Conservation (phyloP, 2,888 invertebrate species). For the Diabrotica balteata region DNA sequence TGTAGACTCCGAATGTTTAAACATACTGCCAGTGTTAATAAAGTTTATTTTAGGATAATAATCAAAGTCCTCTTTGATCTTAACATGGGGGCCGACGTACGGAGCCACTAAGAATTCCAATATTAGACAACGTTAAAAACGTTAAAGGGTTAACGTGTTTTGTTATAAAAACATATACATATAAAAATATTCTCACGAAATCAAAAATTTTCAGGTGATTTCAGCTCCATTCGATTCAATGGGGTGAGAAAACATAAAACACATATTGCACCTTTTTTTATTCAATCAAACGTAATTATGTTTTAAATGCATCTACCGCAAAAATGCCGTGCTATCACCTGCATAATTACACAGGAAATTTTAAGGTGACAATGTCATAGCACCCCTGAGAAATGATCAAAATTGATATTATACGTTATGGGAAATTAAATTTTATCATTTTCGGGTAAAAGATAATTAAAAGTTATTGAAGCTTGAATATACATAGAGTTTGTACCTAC, state of each 20-base stretch:
- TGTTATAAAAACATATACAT: background rate
- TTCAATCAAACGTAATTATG: constrained; percentile 8
- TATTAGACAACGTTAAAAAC: too few species aligned
- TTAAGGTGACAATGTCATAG: constrained; percentile 29
- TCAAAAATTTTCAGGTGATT: constrained; percentile 8
- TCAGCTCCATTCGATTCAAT: constrained; percentile 7
- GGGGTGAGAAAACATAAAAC: constrained; percentile 25
- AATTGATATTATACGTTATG: constrained; percentile 34
- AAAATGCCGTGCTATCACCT: constrained; percentile 28
- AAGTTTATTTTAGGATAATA: too few species aligned
- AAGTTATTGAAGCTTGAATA: background rate
- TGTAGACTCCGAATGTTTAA: too few species aligned
- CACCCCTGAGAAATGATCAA: constrained; percentile 23
- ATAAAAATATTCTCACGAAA: constrained; percentile 11
- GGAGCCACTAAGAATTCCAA: too few species aligned
- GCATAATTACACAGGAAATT: constrained; percentile 38
- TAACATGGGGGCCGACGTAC: too few species aligned
- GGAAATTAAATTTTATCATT: constrained; percentile 28
- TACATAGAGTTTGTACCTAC: too few species aligned
- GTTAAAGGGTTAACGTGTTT: too few species aligned
- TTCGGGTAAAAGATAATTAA: background rate
- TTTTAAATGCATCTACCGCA: constrained; percentile 4
- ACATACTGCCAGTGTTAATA: too few species aligned
- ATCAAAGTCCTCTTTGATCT: too few species aligned
- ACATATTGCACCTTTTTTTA: constrained; percentile 14